Evolutionary conservation across 2,888 invertebrate species (phyloP), one percentile per base, ranked within the genome.

Genomic region (Orthosia incerta): DNA sequence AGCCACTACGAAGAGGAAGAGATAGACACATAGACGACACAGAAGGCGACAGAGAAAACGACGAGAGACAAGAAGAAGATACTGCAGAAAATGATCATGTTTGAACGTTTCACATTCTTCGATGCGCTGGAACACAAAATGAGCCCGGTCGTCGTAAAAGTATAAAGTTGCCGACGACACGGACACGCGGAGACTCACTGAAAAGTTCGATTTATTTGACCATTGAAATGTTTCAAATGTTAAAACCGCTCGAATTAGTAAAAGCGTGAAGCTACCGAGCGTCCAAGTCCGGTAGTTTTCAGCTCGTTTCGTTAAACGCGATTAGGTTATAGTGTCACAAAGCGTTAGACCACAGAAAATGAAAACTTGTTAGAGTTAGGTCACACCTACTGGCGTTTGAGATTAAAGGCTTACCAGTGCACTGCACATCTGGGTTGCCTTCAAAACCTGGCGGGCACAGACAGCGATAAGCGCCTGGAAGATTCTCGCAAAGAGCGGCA

Each of bases 381-480:
- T 88, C 89, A 89, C 90, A 88, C 91, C 89, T 89, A 87, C 84
- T 88, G 89, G 82, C 87, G 86, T 84, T 76, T 82, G 73, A 76
- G 76, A 66, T n/a, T 69, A 59, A 63, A 56, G 48, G 88, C 95
- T 96, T 97, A 98, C 98, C 98, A 94, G 97, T 97, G 93, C 98
- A 98, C 86, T 97, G 97, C 67, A 97, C 94, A 92, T 97, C 97
- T 26, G 98, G 98, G 93, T 99, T 97, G 86, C 98, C 98, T 84
- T 97, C 97, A 93, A 97, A 98, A 87, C 99, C 99, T 87, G 97
- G 97, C 67, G 98, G 98, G 93, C 99, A 99, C 61, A 97, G 91
- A 93, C 99, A 99, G 85, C 97, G 97, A 93, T 97, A 98, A 87
- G 97, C 97, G 83, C 98, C 98, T 74, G 98, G 97, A 67, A 97